Percentiles rank a stretch among this genome's conserved stretches.
Conservation (phyloP, 2,113 vertebrate species). For the Phylloscopus trochilus region DNA sequence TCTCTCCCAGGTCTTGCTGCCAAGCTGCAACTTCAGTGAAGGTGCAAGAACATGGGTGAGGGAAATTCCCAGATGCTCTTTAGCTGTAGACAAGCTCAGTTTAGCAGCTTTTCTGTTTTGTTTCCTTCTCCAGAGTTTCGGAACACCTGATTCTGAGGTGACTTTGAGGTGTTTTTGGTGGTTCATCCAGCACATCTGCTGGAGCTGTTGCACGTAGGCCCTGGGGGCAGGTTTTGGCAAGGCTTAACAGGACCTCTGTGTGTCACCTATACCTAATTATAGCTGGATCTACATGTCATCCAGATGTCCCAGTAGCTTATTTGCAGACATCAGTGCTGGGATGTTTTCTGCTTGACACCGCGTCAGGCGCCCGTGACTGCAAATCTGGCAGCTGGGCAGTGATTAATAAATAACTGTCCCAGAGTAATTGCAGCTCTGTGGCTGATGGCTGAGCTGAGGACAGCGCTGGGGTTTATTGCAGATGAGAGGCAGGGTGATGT, state of each 20-base stretch:
- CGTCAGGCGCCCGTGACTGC: background rate
- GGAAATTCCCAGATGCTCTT: background rate
- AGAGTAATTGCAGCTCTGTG: background rate
- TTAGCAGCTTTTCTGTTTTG: background rate
- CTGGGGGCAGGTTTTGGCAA: background rate
- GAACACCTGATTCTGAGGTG: background rate
- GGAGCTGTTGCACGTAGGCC: background rate
- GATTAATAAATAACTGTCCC: slow-evolving; percentile 19
- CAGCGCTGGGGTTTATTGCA: background rate
- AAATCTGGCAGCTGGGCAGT: slow-evolving; percentile 35
- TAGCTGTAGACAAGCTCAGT: background rate
- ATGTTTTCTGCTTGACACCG: background rate
- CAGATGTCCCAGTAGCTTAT: background rate
- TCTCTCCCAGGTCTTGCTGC: background rate
- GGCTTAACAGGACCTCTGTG: background rate
- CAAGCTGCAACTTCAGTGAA: background rate
- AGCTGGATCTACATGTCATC: background rate
- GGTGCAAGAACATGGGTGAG: background rate
- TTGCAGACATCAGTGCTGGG: background rate
- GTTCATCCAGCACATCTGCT: background rate
- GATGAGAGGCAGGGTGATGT: background rate
- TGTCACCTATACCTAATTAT: background rate
- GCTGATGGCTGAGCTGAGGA: background rate
- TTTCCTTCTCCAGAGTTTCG: background rate
- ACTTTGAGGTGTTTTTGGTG: background rate